Conservation (phyloP, 2,113 vertebrate species). For the Zosterops pallidus region DNA sequence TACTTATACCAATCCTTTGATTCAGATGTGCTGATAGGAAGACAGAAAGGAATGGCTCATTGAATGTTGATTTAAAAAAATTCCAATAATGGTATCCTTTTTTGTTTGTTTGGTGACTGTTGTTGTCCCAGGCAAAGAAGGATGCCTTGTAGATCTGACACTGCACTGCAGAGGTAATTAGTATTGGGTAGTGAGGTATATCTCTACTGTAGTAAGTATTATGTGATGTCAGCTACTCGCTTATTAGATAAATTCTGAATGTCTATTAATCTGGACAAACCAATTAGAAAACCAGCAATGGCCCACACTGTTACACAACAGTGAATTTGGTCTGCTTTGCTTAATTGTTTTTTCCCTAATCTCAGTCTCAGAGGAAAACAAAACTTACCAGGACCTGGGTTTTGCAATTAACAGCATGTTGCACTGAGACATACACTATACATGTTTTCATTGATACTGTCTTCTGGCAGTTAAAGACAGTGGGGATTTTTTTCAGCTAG, state of each 20-base stretch:
- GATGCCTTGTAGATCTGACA: not conserved
- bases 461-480: not conserved
- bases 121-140: not conserved
- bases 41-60: not conserved
- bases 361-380: not conserved
- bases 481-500: not conserved
- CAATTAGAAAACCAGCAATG: not conserved
- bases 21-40: not conserved
- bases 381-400: not conserved
- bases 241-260: not conserved
- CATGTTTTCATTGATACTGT: not conserved
- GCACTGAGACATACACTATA: not conserved
- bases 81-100: not conserved
- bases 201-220: not conserved
- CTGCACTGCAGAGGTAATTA: not conserved
- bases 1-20: not conserved
- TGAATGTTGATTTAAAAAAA: not conserved
- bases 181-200: not conserved
- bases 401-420: not conserved
- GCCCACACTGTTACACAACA: not conserved
- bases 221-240: not conserved
- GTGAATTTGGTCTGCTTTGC: not conserved
- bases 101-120: not conserved
- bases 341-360: conserved; percentile 27
- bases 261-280: not conserved